These are phyloP conservation scores for Centropyge bicolor DNA, from an alignment of 2,797 vertebrate species.

Conservation along the genomic window DNA sequence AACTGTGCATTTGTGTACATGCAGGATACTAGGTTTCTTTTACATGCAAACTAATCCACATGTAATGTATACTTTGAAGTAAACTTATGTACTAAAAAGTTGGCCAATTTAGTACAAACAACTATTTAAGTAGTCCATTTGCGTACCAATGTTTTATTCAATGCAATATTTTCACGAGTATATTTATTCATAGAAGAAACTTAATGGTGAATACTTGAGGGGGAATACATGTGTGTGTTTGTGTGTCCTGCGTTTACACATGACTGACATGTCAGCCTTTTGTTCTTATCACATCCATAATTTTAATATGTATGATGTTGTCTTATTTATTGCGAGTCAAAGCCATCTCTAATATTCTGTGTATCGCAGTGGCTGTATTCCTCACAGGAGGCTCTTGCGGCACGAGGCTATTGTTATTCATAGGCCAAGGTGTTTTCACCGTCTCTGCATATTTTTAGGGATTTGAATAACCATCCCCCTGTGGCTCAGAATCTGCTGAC, in stretches of 20 bases:
- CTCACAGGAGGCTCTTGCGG: slow-evolving; percentile 37
- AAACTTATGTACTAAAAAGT: not conserved
- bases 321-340: slow-evolving; percentile 46
- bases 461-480: slow-evolving; percentile 76
- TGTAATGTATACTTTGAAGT: not conserved
- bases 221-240: not conserved
- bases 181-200: not conserved
- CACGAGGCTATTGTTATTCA: slow-evolving; percentile 72
- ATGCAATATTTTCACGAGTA: not conserved
- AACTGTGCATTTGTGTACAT: not conserved
- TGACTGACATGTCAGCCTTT: slow-evolving; percentile 14
- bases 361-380: slow-evolving; percentile 32
- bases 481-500: slow-evolving; percentile 78
- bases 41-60: not conserved
- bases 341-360: slow-evolving; percentile 33
- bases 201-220: not conserved
- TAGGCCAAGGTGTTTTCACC: slow-evolving; percentile 68
- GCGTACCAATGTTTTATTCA: not conserved
- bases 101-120: not conserved
- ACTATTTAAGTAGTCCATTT: not conserved
- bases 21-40: not conserved
- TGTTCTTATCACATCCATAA: not conserved
- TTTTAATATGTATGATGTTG: slow-evolving; percentile 47
- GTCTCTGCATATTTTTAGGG: slow-evolving; percentile 72
- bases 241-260: not conserved